phyloP scores from a whole-genome alignment of 2,113 vertebrate genomes.

The Protobothrops mucrosquamatus region DNA sequence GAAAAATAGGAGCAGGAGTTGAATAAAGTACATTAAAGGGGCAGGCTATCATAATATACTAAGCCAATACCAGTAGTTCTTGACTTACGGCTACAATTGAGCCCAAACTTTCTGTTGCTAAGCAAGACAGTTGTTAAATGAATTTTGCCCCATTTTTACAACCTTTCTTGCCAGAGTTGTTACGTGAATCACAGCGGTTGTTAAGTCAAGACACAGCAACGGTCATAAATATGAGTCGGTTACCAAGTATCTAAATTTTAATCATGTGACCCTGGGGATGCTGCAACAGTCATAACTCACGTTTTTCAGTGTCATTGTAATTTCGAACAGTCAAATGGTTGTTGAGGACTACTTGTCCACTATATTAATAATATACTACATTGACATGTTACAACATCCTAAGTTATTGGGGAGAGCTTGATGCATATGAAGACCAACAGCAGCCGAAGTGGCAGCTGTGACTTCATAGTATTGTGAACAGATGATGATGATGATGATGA shows the following conservation, averaged over 20 bases:
- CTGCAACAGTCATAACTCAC: not conserved
- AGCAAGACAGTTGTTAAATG: too few relatives aligned
- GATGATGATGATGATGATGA: too few relatives aligned
- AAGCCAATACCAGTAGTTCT: too few relatives aligned
- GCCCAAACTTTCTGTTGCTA: too few relatives aligned
- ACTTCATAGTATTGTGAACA: too few relatives aligned
- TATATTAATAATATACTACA: not conserved
- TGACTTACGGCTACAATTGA: too few relatives aligned
- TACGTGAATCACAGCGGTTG: too few relatives aligned
- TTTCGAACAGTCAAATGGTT: not conserved
- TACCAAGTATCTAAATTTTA: not conserved
- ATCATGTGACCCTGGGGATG: not conserved
- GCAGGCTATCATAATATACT: not conserved
- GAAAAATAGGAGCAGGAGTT: not conserved
- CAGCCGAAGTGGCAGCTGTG: too few relatives aligned
- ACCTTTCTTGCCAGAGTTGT: too few relatives aligned
- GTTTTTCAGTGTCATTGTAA: not conserved
- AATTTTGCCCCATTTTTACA: too few relatives aligned
- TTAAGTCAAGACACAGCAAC: too few relatives aligned
- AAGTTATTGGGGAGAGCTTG: not conserved
- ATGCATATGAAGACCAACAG: too few relatives aligned
- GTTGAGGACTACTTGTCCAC: not conserved
- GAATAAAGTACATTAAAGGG: not conserved
- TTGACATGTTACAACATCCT: not conserved
- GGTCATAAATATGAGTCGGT: not conserved